Conservation (phyloP, 53 echinoderm and acorn worm species). For the Zoroaster sp. region DNA sequence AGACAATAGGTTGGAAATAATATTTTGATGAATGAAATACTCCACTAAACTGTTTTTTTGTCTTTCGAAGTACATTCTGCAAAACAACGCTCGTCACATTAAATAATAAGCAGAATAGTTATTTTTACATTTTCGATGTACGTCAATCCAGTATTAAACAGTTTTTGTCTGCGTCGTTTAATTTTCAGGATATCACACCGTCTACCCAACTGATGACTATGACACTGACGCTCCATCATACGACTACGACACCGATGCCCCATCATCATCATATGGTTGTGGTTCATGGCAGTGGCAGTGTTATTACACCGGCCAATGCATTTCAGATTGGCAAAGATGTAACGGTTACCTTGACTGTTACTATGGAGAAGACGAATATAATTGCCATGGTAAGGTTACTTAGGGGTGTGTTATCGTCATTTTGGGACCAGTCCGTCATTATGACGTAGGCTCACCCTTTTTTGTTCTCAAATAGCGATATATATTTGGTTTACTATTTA, state of each 20-base stretch:
- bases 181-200: background rate
- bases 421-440: too few species aligned
- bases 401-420: too few species aligned
- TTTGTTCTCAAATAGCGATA: too few species aligned
- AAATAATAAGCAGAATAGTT: too few species aligned
- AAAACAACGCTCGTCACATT: background rate
- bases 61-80: background rate
- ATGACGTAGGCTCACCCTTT: too few species aligned
- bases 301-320: background rate
- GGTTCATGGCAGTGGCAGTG: background rate
- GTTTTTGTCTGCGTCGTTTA: background rate
- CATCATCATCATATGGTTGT: background rate
- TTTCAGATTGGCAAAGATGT: background rate
- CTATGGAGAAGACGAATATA: background rate
- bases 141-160: too few species aligned
- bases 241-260: background rate
- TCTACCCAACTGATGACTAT: background rate
- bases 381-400: background rate
- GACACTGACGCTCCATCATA: background rate
- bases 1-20: too few species aligned
- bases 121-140: too few species aligned
- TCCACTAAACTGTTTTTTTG: background rate
- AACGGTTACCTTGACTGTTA: background rate
- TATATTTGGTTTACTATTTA: background rate
- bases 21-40: too few species aligned